A percentile compares a stretch with the other conserved stretches of the same genome.
Conservation (phyloP, 2,797 vertebrate species). For the Tinamus major region DNA sequence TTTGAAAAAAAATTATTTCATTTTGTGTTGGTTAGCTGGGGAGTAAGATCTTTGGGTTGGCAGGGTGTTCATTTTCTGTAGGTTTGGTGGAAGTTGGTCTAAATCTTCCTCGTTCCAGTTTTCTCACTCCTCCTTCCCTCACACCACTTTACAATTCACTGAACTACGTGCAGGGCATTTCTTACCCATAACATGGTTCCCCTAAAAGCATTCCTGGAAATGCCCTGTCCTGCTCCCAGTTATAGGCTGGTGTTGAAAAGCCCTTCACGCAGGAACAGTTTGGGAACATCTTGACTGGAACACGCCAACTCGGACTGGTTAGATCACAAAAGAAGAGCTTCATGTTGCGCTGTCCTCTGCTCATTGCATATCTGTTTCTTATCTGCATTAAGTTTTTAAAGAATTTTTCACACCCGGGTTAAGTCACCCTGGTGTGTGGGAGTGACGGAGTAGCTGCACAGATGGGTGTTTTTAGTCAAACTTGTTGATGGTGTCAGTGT, state of each 20-base stretch:
- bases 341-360: background rate
- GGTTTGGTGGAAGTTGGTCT: conserved; percentile 37
- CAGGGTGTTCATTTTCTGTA: conserved; percentile 63
- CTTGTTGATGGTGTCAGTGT: background rate
- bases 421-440: conserved; percentile 43
- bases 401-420: background rate
- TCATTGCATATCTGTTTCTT: background rate
- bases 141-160: background rate
- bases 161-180: background rate
- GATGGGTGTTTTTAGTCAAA: conserved; percentile 22
- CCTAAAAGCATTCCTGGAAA: background rate
- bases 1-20: conserved; percentile 73
- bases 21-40: conserved; percentile 73
- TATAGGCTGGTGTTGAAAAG: background rate
- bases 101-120: background rate
- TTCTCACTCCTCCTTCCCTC: background rate
- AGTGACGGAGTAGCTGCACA: conserved; percentile 53
- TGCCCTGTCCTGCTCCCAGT: background rate
- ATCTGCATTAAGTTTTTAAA: conserved; percentile 40
- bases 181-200: background rate
- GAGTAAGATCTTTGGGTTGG: conserved; percentile 65
- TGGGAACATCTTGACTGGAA: background rate
- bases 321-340: conserved; percentile 25
- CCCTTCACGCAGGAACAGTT: background rate
- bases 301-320: background rate